These are phyloP conservation scores for Pteruthius melanotis DNA, from an alignment of 2,113 vertebrate genomes.

Conservation along the genomic window DNA sequence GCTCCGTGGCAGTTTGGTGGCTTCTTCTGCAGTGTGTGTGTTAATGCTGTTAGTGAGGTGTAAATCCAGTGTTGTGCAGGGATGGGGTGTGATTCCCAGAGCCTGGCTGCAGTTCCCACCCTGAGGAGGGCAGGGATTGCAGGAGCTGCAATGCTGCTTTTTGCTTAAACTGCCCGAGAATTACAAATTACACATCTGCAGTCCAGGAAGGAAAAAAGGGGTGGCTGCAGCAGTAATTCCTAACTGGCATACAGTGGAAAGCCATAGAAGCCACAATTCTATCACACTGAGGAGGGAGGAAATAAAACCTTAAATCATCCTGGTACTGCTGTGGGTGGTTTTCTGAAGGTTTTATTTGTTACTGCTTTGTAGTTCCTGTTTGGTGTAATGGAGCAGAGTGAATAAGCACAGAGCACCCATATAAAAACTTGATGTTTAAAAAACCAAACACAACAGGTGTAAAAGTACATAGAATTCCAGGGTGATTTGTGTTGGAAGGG, in stretches of 20 bases:
- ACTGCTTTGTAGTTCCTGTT: neutral
- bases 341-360: neutral
- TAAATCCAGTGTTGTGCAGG: fast-evolving
- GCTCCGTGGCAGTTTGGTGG: neutral
- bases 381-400: neutral
- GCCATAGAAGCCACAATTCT: neutral
- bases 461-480: neutral
- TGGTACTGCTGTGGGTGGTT: neutral
- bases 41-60: neutral
- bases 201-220: neutral
- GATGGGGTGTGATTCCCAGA: neutral
- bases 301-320: neutral
- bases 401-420: neutral
- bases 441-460: neutral
- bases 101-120: neutral
- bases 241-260: neutral
- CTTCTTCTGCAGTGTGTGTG: neutral
- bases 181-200: neutral
- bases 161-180: too few relatives aligned
- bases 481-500: neutral
- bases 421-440: neutral
- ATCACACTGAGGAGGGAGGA: neutral
- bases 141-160: neutral
- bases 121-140: neutral
- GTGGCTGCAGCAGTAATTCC: neutral